phyloP scores from a whole-genome alignment of 2,113 vertebrate genomes.

The Solea senegalensis region DNA sequence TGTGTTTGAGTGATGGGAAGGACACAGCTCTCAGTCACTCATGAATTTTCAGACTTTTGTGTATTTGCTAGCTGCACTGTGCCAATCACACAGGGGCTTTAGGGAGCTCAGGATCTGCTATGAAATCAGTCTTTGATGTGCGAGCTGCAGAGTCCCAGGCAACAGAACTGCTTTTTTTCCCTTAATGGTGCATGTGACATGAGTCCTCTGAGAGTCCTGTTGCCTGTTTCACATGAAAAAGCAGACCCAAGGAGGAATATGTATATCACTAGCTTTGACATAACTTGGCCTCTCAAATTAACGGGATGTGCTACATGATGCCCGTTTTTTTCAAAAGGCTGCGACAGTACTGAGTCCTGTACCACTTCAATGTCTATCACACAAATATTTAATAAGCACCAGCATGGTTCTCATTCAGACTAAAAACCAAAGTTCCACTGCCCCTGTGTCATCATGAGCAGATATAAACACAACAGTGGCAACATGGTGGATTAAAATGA shows the following conservation, averaged over 20 bases:
- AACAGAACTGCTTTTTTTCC: constrained; percentile 37
- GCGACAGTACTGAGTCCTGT: background rate
- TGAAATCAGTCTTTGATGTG: constrained; percentile 67
- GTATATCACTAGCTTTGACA: constrained; percentile 32
- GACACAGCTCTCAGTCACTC: constrained; percentile 33
- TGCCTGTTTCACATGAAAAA: constrained; percentile 39
- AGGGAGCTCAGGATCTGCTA: constrained; percentile 48
- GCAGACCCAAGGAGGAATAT: constrained; percentile 17
- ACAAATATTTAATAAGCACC: background rate
- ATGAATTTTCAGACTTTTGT: constrained; percentile 29
- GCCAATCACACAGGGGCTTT: constrained; percentile 58
- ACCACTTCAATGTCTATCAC: background rate
- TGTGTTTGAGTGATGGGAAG: constrained; percentile 15
- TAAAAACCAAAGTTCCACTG: too few relatives aligned
- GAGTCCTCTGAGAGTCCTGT: constrained; percentile 43
- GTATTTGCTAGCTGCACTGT: constrained; percentile 21
- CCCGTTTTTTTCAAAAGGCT: background rate
- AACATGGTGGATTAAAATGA: too few relatives aligned
- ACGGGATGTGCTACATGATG: constrained; percentile 11
- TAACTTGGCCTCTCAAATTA: constrained; percentile 19
- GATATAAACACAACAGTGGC: too few relatives aligned
- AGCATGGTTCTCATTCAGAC: too few relatives aligned
- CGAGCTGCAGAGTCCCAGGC: constrained; percentile 47
- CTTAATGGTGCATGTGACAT: constrained; percentile 55
- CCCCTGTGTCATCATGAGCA: too few relatives aligned